Evolutionary conservation across 1,140 invertebrate genomes (phyloP), one percentile per base, ranked within the genome.

Genomic region (Achatina immaculata): DNA sequence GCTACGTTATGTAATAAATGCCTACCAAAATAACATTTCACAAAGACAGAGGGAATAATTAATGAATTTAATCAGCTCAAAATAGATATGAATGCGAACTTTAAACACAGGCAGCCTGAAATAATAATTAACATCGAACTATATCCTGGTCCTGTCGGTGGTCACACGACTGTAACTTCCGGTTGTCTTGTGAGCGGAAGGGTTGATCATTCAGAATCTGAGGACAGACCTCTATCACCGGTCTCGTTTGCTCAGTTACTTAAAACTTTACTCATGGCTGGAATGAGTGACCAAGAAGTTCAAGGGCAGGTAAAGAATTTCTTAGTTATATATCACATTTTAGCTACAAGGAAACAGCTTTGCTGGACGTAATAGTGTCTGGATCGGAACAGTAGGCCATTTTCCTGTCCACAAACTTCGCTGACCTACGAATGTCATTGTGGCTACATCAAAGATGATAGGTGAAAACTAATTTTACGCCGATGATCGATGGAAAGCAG

Each of bases 151-250:
- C 19, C 19, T 66, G 62, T 66, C 28, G 11, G 31, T 66, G 11
- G 28, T 66, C 62, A 66, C 62, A 66, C 19, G 62, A 66, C 28
- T 66, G 19, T 31, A 66, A 66, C 62, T 66, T 66, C 62, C 62
- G 62, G 19, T 19, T 9, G 62, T 66, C 62, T 66, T 66, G 62
- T 66, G 62, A 66, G 62, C 62, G 19, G 9, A 66, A 31, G 11
- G 24, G 24, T 11, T 14, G 24, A 11, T 51, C 24, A 24, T 11
- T 14, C 11, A 51, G 48, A 51, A 11, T 14, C 24, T 14, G 48
- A 14, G 48, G 24, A 19, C 7, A 19, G 9, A 19, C 19, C 62
- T 19, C 7, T 14, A 19, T n/a, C 62, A 9, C 9, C 9, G 62
- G 9, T n/a, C 7, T 66, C 7, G 7, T 28, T 16, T 31, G 9